Base-by-base conservation (phyloP, 2,797 vertebrate genomes). In the Bradypodion ventrale region DNA sequence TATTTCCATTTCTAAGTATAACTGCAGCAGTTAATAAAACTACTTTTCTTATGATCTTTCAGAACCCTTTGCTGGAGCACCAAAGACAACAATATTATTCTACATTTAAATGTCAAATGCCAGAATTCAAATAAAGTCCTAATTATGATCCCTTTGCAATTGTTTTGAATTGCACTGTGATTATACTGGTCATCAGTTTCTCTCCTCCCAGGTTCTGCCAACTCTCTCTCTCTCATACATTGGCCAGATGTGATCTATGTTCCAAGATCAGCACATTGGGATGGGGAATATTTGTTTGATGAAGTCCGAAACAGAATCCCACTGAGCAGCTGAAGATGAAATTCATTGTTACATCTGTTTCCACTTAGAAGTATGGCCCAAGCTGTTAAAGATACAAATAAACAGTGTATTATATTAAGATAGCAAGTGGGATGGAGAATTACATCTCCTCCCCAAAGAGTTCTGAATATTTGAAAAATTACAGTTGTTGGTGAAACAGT, bases 311-410 rank as follows among this genome's bases (percentile, higher is more conserved):
- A 89, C 78, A 81, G 49, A 89, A 68, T 81, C 93, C 90, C 37
- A 83, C 84, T 23, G 91, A 88, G 90, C 87, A 87, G 86, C 87
- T 89, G 87, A 84, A 78, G 88, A 91, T 90, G 78, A 76, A 90
- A 92, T 93, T 92, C 85, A 85, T 89, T 82, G 78, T 93, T 88
- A 85, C 92, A 94, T 91, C 90, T 93, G 92, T 84, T 89, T 78
- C 88, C 87, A 89, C 78, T 93, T 88, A 90, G 73, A 89, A 77
- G 27, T 52, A 87, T 87, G 87, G 70, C 84, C 80, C 0, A 5
- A 90, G 84, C 89, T 84, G 82, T 32, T 84, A 76, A 4, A 88
- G 83, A 82, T 72, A 88, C 86, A 88, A 82, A 85, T 63, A 76
- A 63, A 80, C n/a, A 10, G 65, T 65, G 59, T 75, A 81, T 19